phyloP scores from a whole-genome alignment of 2,888 invertebrate genomes.

The Stramonita haemastoma region DNA sequence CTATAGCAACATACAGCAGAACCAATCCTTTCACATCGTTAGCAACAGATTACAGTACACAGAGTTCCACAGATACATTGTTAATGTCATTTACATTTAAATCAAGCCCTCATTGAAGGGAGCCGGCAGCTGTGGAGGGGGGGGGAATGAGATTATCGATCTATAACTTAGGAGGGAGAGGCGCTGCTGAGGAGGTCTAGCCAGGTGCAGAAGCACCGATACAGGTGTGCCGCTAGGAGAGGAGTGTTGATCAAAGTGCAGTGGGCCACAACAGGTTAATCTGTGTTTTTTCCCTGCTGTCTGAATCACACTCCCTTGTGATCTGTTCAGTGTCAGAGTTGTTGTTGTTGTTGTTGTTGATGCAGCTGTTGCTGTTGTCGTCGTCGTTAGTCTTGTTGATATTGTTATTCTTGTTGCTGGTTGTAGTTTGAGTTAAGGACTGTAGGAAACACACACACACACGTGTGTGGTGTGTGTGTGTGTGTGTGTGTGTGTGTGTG shows the following conservation, averaged over 20 bases:
- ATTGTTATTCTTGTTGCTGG: neutral
- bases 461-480: neutral
- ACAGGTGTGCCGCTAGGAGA: neutral
- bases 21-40: too few species aligned
- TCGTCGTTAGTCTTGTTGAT: neutral
- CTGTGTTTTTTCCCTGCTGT: neutral
- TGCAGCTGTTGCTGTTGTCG: neutral
- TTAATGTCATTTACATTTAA: too few species aligned
- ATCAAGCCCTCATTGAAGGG: too few species aligned
- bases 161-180: too few species aligned
- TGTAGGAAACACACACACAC: neutral
- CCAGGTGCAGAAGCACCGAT: neutral
- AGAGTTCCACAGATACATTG: too few species aligned
- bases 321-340: neutral
- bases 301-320: neutral
- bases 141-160: too few species aligned
- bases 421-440: neutral
- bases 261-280: neutral
- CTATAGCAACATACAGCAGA: too few species aligned
- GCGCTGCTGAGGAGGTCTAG: too few species aligned
- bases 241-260: neutral
- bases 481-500: neutral
- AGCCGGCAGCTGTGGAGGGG: too few species aligned
- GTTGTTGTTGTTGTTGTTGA: neutral
- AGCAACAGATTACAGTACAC: too few species aligned